Evolutionary conservation across 2,888 invertebrate genomes (phyloP).

Genomic region (Drosophila meridiana): DNA sequence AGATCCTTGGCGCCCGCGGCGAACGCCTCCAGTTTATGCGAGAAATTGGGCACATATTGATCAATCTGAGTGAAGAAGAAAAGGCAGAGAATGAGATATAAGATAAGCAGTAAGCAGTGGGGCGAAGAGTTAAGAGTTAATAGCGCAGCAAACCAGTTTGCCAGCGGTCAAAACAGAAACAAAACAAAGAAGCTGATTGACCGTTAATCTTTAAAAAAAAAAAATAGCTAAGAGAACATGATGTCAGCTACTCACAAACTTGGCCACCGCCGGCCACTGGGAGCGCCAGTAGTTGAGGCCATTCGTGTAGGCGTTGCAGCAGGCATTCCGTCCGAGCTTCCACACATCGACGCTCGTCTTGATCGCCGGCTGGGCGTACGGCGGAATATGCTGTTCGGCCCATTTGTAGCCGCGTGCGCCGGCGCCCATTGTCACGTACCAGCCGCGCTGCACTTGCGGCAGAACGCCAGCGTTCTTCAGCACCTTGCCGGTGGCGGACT

Average conservation of each 20-base stretch:
- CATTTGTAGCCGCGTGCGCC: constrained; percentile 88
- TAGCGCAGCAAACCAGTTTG: constrained; percentile 40
- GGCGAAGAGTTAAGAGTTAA: constrained; percentile 11
- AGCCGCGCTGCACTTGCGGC: constrained; percentile 88
- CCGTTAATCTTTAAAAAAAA: constrained; percentile 41
- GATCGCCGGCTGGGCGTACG: constrained; percentile 88
- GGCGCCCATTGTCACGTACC: constrained; percentile 87
- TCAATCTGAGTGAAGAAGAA: constrained; percentile 86
- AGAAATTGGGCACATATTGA: constrained; percentile 90
- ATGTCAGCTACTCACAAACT: constrained; percentile 86
- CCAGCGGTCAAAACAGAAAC: background rate
- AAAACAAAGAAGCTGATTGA: constrained; percentile 2
- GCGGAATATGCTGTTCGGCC: constrained; percentile 89
- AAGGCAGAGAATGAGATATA: background rate
- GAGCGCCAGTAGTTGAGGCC: constrained; percentile 86
- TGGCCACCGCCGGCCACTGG: constrained; percentile 86
- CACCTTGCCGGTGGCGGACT: constrained; percentile 88
- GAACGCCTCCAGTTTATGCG: constrained; percentile 87
- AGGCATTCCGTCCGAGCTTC: constrained; percentile 86
- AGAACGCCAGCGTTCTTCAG: constrained; percentile 88
- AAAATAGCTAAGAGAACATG: constrained; percentile 18
- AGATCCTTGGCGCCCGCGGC: constrained; percentile 85
- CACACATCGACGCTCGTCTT: constrained; percentile 87
- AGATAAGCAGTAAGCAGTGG: background rate
- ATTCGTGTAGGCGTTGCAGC: constrained; percentile 86